Percentiles rank a stretch among this genome's conserved stretches.
These are phyloP conservation scores for Drosophila bunnanda DNA, from an alignment of 2,888 invertebrate species.

Conservation along the genomic window DNA sequence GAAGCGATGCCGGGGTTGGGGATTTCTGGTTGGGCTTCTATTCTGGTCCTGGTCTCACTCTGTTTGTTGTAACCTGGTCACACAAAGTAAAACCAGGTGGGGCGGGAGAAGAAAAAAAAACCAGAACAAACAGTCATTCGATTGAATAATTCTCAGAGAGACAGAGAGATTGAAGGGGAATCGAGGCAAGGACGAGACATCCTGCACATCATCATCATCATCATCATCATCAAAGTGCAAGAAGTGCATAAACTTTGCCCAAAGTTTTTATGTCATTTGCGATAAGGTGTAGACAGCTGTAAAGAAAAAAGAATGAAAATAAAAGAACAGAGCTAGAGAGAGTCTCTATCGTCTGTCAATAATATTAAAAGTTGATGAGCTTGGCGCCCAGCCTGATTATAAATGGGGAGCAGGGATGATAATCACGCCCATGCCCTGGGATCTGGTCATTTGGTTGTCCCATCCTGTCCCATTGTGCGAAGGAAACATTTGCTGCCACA, in stretches of 20 bases:
- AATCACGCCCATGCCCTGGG: conserved; percentile 17
- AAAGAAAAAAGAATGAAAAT: conserved; percentile 1
- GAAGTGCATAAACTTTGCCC: conserved; percentile 62
- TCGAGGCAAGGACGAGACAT: conserved; percentile 21
- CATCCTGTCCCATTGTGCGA: conserved; percentile 51
- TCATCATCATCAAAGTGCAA: conserved; percentile 58
- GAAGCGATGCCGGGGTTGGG: conserved; percentile 44
- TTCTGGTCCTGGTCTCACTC: conserved; percentile 35
- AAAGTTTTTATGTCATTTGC: conserved; percentile 64
- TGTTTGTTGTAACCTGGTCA: conserved; percentile 65
- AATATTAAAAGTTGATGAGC: conserved; percentile 72
- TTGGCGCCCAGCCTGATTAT: conserved; percentile 57
- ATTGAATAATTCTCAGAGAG: conserved; percentile 63
- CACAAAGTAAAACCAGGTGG: conserved; percentile 54
- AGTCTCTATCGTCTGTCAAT: conserved; percentile 51
- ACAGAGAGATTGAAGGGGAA: background rate
- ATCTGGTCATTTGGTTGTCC: conserved; percentile 62
- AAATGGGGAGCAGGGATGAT: conserved; percentile 9
- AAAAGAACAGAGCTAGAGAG: conserved; percentile 6
- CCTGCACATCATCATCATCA: conserved; percentile 40
- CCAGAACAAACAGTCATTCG: conserved; percentile 70
- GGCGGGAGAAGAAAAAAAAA: conserved; percentile 17
- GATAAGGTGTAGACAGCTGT: conserved; percentile 54
- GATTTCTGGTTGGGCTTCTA: conserved; percentile 33
- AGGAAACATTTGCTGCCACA: conserved; percentile 62